These are phyloP conservation scores for Pitta sordida DNA, from an alignment of 2,113 vertebrate species.

Conservation along the genomic window DNA sequence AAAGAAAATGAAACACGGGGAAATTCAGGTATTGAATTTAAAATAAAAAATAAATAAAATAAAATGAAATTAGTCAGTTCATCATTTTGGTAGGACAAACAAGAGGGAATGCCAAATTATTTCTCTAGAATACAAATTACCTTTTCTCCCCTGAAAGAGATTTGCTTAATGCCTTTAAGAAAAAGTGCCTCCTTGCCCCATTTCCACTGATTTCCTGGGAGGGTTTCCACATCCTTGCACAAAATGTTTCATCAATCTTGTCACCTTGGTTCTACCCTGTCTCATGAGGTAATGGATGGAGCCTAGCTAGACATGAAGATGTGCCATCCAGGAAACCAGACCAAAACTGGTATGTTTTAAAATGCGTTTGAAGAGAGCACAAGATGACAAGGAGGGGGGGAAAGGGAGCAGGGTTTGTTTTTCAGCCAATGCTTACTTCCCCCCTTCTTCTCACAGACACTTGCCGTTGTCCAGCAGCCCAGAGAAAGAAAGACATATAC, in stretches of 20 bases:
- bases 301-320: constrained; percentile 43
- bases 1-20: constrained; percentile 2
- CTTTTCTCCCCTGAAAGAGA: not conserved
- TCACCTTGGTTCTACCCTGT: constrained; percentile 9
- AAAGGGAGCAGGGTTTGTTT: not conserved
- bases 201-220: not conserved
- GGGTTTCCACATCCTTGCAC: not conserved
- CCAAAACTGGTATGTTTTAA: constrained; percentile 53
- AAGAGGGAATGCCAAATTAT: constrained; percentile 20
- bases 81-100: constrained; percentile 12
- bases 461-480: not conserved
- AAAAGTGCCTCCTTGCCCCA: not conserved
- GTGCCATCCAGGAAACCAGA: constrained; percentile 65
- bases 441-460: not conserved
- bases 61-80: not conserved
- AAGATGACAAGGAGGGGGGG: not conserved
- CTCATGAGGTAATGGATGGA: constrained; percentile 50
- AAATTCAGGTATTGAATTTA: constrained; percentile 24
- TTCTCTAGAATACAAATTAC: not conserved
- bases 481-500: not conserved
- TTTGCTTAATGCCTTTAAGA: not conserved
- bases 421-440: not conserved
- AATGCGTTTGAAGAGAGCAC: constrained; percentile 15
- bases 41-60: constrained; percentile 42
- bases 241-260: constrained; percentile 23